phyloP scores from a whole-genome alignment of 2,113 vertebrate species.

The Macquaria ambigua region DNA sequence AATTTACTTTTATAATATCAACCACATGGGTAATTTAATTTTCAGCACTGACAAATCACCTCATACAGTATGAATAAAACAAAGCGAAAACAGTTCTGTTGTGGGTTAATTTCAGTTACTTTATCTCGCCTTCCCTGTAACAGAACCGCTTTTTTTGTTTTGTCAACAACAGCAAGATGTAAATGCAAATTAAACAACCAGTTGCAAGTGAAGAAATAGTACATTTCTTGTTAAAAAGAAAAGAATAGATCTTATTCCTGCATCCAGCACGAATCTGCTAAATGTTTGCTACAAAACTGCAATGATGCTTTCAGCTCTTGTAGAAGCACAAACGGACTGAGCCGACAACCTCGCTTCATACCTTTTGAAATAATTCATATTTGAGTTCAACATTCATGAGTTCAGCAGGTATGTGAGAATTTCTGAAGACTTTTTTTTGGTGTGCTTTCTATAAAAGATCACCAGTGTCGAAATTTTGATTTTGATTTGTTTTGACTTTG shows the following conservation, averaged over 20 bases:
- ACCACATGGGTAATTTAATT: slow-evolving; percentile 56
- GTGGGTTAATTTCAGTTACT: slow-evolving; percentile 27
- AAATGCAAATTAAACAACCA: background rate
- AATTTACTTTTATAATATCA: slow-evolving; percentile 46
- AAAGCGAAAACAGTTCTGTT: slow-evolving; percentile 39
- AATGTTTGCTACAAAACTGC: background rate
- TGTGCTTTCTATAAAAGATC: background rate
- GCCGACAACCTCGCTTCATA: no score
- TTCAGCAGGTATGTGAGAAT: background rate
- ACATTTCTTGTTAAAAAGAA: background rate
- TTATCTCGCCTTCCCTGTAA: background rate
- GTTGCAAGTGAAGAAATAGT: background rate
- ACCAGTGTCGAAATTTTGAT: background rate
- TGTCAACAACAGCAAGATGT: background rate
- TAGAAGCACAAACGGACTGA: background rate
- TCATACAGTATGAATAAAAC: slow-evolving; percentile 35
- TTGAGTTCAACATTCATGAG: background rate
- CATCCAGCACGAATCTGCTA: background rate
- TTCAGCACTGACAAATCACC: slow-evolving; percentile 42
- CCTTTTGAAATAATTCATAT: background rate
- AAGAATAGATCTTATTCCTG: background rate
- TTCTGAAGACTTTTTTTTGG: background rate
- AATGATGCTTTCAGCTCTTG: background rate
- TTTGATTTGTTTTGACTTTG: slow-evolving; percentile 24
- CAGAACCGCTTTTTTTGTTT: background rate